Conservation (phyloP, 2,797 vertebrate genomes). For the Catharus ustulatus region DNA sequence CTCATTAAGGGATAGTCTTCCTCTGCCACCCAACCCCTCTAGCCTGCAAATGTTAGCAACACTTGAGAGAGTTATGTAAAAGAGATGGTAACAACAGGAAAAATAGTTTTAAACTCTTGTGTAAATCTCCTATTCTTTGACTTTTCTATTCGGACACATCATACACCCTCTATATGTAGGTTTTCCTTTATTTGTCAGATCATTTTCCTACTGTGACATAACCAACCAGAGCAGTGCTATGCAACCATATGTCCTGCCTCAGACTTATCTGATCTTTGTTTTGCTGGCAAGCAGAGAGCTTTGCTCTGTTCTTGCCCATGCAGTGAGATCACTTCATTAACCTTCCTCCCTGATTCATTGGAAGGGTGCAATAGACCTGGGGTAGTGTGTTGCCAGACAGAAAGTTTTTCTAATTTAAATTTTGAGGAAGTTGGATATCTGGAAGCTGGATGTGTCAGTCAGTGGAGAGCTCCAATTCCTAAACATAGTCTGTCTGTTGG, state of each 20-base stretch:
- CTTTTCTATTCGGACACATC: background rate
- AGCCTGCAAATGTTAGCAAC: background rate
- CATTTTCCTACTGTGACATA: background rate
- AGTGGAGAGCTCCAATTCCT: background rate
- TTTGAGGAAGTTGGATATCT: constrained; percentile 5
- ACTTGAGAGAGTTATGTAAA: background rate
- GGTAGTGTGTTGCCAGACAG: constrained; percentile 12
- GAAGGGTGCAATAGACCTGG: background rate
- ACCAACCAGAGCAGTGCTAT: background rate
- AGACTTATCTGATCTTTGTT: constrained; percentile 23
- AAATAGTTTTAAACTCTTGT: background rate
- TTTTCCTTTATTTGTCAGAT: background rate
- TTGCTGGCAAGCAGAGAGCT: constrained; percentile 20
- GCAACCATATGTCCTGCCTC: background rate
- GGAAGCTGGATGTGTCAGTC: background rate
- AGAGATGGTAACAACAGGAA: background rate
- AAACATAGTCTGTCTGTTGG: background rate
- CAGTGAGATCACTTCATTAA: constrained; percentile 35
- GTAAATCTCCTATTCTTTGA: background rate
- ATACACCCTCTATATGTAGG: background rate
- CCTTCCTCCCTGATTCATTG: constrained; percentile 15
- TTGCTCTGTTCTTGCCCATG: background rate
- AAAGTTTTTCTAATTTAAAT: constrained; percentile 56
- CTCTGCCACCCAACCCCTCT: rapidly evolving
- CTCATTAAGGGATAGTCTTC: background rate